Evolutionary conservation across 2,113 vertebrate genomes (phyloP), one percentile per base, ranked within the genome.

Genomic region (Malurus melanocephalus): DNA sequence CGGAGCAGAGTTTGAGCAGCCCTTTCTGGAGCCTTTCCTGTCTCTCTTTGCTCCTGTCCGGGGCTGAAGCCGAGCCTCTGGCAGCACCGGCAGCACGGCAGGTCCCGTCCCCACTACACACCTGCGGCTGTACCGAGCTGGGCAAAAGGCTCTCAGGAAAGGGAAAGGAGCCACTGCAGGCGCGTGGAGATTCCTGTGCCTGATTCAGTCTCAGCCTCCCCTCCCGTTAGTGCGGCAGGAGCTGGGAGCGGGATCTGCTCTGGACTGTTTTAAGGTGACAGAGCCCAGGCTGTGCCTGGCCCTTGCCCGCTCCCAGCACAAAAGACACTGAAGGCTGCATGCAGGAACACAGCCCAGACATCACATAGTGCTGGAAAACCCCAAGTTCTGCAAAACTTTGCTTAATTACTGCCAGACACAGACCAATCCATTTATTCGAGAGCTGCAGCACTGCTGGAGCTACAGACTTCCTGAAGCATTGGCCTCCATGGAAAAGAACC

Each of bases 101-200:
- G 55, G n/a, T 23, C 38, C 48, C 1, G 2, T 7, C 11, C 40
- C 8, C 28, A 7, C 11, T 61, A 20, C n/a, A 18, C 12, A 16
- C 1, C 60, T 8, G 51, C 1, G 0, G 30, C 35, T 32, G 27
- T 5, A 32, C 69, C 8, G 10, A 64, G 45, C 32, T 1, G 1
- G 16, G 33, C 1, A 35, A 35, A 59, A 26, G 1, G 20, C 45
- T 71, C 21, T 24, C 24, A 15, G 32, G 33, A 38, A 42, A 48
- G 30, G 72, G 11, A 46, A 38, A 61, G 69, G 27, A 57, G n/a
- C 22, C 15, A 4, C 55, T 7, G 56, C 16, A 42, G 35, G 45
- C 49, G 11, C 6, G 18, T 0, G 4, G 62, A 65, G 68, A 35
- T 42, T 16, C 3, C 13, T 15, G 14, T 32, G 38, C 18, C 28